Base-by-base conservation (phyloP, 2,113 vertebrate genomes). In the Glaucidium brasilianum region DNA sequence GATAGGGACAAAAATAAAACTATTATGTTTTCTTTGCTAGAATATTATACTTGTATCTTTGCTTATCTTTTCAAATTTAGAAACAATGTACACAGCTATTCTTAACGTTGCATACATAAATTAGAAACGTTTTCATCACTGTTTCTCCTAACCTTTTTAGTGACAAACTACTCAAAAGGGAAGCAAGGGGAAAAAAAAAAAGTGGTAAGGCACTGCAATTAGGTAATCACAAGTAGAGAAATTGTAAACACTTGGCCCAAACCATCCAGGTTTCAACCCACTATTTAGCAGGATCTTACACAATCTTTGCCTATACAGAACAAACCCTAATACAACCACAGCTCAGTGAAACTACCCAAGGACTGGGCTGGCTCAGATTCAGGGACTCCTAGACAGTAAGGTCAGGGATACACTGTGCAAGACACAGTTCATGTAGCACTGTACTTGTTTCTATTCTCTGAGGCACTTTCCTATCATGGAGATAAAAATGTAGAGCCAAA, bases 401-500 rank as follows among this genome's bases (percentile, higher is more conserved):
- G 86, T 82, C 69, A 94, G 58, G 25, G 56, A 87, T 69, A 91
- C 39, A 16, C 77, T 75, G n/a, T 35, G 74, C 35, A 91, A 87
- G 87, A 82, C 67, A 88, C 53, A 88, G 78, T 83, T 86, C 78
- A 69, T 5, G 11, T 49, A 37, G 52, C 77, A 80, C 77, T 82
- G 22, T 16, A 77, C 73, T 91, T 55, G 78, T 11, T 86, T 92
- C 94, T 92, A 3, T 94, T 88, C 85, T 91, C 90, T 81, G 34
- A 75, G 66, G 76, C 84, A 50, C 53, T 91, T 94, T 67, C 71
- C 85, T 49, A 75, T 92, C 93, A 92, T 11, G 8, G 35, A 96
- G 58, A 92, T 91, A 87, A 69, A 96, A 94, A 78, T 10, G 19
- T 27, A 79, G 52, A 96, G 41, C 22, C 55, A 81, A 96, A n/a